phyloP scores from a whole-genome alignment of 2,113 vertebrate genomes.

The Petrocephalus microphthalmus region DNA sequence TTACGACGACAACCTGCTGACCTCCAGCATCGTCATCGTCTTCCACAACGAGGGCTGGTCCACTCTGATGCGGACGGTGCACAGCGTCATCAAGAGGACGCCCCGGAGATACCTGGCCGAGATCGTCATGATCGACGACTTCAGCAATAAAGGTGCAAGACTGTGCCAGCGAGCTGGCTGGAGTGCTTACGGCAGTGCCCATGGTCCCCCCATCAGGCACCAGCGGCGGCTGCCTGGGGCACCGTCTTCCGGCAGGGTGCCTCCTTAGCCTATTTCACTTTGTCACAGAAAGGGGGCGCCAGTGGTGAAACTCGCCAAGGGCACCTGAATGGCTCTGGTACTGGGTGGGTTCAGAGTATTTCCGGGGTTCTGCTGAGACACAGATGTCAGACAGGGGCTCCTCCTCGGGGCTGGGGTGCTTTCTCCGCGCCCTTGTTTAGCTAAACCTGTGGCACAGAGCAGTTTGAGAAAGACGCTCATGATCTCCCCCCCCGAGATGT shows the following conservation, averaged over 20 bases:
- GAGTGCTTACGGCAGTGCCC: not conserved
- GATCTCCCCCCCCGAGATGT: not conserved
- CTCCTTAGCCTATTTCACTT: not conserved
- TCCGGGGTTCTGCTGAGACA: not conserved
- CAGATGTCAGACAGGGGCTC: not conserved
- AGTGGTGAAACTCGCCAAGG: not conserved
- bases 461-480: not conserved
- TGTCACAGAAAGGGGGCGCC: not conserved
- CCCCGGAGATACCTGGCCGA: constrained; percentile 83
- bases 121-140: constrained; percentile 93
- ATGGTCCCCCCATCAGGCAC: not conserved
- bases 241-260: not conserved
- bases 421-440: not conserved
- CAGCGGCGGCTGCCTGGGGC: not conserved
- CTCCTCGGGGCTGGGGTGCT: not conserved
- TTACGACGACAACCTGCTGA: constrained; percentile 83
- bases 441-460: not conserved
- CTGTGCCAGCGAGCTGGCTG: not conserved
- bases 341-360: not conserved
- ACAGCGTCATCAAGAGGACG: constrained; percentile 93
- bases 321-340: not conserved
- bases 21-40: constrained; percentile 89
- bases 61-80: constrained; percentile 85
- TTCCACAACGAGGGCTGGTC: constrained; percentile 99
- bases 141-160: constrained; percentile 87